Percentiles rank a stretch among this genome's conserved stretches.
phyloP scores from a whole-genome alignment of 2,797 vertebrate genomes.

The Acrocephalus scirpaceus region DNA sequence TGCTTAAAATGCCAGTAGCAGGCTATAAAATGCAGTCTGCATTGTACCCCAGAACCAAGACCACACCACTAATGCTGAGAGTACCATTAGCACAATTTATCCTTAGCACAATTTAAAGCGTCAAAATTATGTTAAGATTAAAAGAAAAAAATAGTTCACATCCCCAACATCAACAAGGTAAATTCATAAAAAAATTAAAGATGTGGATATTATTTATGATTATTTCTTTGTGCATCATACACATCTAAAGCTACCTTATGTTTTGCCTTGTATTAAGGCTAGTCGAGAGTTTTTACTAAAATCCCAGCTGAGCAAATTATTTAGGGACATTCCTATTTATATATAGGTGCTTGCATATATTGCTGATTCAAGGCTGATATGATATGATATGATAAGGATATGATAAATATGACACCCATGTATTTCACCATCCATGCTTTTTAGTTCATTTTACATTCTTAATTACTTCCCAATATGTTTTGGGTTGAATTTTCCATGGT shows the following conservation, averaged over 20 bases:
- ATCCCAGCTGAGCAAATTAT: not conserved
- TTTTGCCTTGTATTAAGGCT: not conserved
- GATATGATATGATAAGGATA: no score
- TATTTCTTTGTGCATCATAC: not conserved
- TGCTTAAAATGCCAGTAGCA: slow-evolving; percentile 30
- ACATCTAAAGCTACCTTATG: not conserved
- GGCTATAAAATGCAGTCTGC: slow-evolving; percentile 10
- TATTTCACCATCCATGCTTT: not conserved
- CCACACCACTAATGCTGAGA: not conserved
- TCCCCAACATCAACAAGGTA: not conserved
- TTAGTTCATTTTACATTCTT: not conserved
- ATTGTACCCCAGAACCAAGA: not conserved
- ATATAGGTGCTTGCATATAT: not conserved
- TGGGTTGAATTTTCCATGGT: not conserved
- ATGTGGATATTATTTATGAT: not conserved
- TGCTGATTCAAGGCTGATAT: not conserved
- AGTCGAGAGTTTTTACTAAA: not conserved
- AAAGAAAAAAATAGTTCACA: not conserved
- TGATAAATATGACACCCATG: not conserved
- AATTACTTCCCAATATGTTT: not conserved
- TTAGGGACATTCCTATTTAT: not conserved
- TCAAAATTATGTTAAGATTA: not conserved
- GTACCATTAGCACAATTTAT: not conserved
- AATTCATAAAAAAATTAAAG: not conserved
- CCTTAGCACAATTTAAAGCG: not conserved